phyloP scores from a whole-genome alignment of 2,888 invertebrate species.

The Ormyrus thymus region DNA sequence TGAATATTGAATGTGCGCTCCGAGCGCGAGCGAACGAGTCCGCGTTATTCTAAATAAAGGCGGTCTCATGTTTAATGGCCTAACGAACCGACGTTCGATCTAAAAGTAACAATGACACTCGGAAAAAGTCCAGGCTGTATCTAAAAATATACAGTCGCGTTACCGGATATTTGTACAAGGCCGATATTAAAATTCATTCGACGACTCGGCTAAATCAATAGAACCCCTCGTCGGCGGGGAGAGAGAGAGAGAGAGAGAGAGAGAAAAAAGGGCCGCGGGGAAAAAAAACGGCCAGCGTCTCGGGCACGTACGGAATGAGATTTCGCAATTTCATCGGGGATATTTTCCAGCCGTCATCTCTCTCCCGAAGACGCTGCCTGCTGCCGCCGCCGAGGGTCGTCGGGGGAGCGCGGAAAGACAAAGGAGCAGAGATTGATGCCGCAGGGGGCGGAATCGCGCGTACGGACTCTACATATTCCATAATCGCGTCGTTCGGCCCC shows the following conservation, averaged over 20 bases:
- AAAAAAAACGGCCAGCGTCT: too few species aligned
- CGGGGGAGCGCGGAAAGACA: background rate
- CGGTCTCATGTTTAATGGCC: too few species aligned
- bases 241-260: too few species aligned
- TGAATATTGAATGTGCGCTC: too few species aligned
- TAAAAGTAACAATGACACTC: too few species aligned
- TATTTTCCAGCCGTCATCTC: background rate
- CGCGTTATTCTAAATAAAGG: too few species aligned
- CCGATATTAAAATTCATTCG: slow-evolving; percentile 13
- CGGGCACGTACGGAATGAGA: background rate
- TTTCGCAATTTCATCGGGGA: slow-evolving; percentile 14
- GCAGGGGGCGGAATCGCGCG: background rate
- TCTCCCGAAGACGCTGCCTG: background rate
- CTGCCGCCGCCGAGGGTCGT: too few species aligned
- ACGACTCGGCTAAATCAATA: background rate
- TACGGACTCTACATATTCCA: slow-evolving; percentile 8
- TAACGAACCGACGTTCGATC: too few species aligned
- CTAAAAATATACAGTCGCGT: too few species aligned
- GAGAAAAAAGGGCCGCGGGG: too few species aligned
- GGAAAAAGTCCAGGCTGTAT: too few species aligned
- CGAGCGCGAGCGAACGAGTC: too few species aligned
- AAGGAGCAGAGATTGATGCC: background rate
- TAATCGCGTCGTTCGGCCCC: slow-evolving; percentile 7
- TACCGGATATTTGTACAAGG: background rate
- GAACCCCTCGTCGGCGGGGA: background rate